A percentile compares a stretch with the other conserved stretches of the same genome.
Conservation (phyloP, 1,140 invertebrate species). For the Sminthurinus signatus region DNA sequence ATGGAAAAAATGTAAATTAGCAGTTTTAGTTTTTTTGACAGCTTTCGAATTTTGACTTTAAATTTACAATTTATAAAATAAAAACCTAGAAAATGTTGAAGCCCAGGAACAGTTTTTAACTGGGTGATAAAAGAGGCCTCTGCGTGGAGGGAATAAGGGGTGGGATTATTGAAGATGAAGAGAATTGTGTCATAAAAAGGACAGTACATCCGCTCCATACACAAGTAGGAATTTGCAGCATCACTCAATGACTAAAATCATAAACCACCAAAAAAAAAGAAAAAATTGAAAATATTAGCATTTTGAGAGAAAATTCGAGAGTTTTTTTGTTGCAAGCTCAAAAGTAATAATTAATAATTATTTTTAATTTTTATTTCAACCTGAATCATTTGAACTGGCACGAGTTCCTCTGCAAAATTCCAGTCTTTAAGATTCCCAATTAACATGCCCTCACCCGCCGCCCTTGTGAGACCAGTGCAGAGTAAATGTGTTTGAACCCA, state of each 20-base stretch:
- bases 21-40: too few species aligned
- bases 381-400: constrained; percentile 25
- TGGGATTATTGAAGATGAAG: constrained; percentile 30
- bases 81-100: constrained; percentile 31
- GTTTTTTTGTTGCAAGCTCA: too few species aligned
- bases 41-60: not conserved
- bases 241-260: constrained; percentile 16
- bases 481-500: constrained; percentile 22
- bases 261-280: too few species aligned
- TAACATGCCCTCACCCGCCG: constrained; percentile 16
- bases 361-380: not conserved
- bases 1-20: too few species aligned
- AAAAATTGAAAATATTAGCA: too few species aligned
- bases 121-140: constrained; percentile 1
- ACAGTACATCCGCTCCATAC: constrained; percentile 28
- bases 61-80: not conserved
- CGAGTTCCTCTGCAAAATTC: constrained; percentile 25
- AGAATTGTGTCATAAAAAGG: constrained; percentile 31
- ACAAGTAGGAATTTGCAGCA: constrained; percentile 13
- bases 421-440: constrained; percentile 20
- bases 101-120: constrained; percentile 21
- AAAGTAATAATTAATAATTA: too few species aligned
- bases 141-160: constrained; percentile 10
- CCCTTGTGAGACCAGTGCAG: constrained; percentile 1
- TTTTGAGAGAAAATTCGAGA: too few species aligned